Evolutionary conservation across 2,113 vertebrate species (phyloP).

Genomic region (Ifrita kowaldi): DNA sequence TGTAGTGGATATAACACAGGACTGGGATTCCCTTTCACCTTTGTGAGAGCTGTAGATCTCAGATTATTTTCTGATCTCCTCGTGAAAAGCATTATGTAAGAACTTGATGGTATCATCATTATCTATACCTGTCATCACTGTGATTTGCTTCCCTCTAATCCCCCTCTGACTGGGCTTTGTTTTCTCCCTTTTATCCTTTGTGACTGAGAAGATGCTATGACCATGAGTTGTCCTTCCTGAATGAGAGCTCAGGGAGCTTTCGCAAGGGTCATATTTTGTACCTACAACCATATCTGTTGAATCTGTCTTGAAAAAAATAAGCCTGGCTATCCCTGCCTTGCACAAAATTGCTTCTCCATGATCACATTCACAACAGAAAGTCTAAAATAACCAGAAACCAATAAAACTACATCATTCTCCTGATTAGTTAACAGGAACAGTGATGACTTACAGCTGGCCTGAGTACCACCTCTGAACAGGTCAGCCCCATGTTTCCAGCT

Average conservation of each 20-base stretch:
- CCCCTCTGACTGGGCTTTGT: background rate
- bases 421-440: background rate
- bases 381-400: background rate
- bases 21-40: background rate
- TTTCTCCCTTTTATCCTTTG: background rate
- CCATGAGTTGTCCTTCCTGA: background rate
- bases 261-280: background rate
- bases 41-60: background rate
- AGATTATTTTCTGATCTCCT: background rate
- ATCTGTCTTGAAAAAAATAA: background rate
- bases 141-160: background rate
- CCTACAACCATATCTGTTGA: background rate
- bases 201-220: background rate
- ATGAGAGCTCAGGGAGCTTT: background rate
- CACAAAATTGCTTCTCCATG: background rate
- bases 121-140: background rate
- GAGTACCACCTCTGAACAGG: background rate
- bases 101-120: background rate
- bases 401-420: background rate
- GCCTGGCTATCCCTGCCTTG: background rate
- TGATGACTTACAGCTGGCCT: constrained; percentile 12
- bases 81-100: background rate
- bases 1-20: background rate
- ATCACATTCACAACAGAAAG: background rate
- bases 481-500: background rate